Conservation (phyloP, 1,140 invertebrate species). For the Ladona fulva region DNA sequence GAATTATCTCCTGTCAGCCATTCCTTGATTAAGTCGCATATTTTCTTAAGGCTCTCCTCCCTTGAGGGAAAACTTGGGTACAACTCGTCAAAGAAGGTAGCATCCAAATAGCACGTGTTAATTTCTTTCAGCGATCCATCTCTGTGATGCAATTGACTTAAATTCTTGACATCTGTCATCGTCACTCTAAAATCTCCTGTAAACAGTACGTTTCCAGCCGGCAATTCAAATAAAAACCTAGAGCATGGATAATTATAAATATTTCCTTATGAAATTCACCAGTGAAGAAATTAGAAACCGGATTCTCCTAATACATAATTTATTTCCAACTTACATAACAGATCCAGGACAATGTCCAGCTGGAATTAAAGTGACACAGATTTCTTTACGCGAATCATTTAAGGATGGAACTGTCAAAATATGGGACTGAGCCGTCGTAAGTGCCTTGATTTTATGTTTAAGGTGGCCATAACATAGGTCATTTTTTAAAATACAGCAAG, state of each 20-base stretch:
- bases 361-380: slow-evolving; percentile 49
- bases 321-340: slow-evolving; percentile 41
- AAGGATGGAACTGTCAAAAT: slow-evolving; percentile 26
- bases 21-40: slow-evolving; percentile 39
- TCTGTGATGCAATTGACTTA: slow-evolving; percentile 42
- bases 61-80: slow-evolving; percentile 49
- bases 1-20: slow-evolving; percentile 42
- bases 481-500: slow-evolving; percentile 34
- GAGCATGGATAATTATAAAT: neutral
- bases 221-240: slow-evolving; percentile 49
- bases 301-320: too few species aligned
- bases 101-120: slow-evolving; percentile 57
- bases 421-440: slow-evolving; percentile 27
- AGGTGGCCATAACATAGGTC: slow-evolving; percentile 29
- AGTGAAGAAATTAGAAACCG: too few species aligned
- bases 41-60: slow-evolving; percentile 40
- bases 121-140: slow-evolving; percentile 41
- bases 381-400: slow-evolving; percentile 27
- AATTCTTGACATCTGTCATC: slow-evolving; percentile 41
- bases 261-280: too few species aligned
- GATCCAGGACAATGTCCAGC: slow-evolving; percentile 64
- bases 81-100: slow-evolving; percentile 49
- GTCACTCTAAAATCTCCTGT: slow-evolving; percentile 62
- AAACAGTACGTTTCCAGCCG: slow-evolving; percentile 44
- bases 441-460: slow-evolving; percentile 28